phyloP scores from a whole-genome alignment of 2,113 vertebrate species.

The Numenius arquata region DNA sequence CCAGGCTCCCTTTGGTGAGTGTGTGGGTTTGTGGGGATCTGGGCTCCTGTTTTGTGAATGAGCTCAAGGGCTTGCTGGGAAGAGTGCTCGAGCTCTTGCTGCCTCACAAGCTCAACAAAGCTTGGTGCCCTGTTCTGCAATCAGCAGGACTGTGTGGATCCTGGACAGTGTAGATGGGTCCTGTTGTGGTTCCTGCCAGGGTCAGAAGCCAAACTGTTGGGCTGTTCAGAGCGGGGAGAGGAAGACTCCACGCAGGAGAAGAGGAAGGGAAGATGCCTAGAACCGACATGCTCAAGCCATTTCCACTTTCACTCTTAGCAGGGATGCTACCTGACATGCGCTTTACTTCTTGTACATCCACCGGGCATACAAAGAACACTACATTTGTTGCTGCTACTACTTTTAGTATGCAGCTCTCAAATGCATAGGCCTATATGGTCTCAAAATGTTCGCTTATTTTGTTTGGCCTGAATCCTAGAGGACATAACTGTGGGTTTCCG shows the following conservation, averaged over 20 bases:
- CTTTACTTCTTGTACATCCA: background rate
- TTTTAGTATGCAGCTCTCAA: conserved; percentile 8
- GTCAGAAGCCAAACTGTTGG: background rate
- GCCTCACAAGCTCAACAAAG: background rate
- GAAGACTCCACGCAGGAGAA: background rate
- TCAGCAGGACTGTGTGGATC: accelerated
- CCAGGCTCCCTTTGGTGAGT: conserved; percentile 18
- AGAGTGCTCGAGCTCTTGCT: background rate
- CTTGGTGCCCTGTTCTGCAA: accelerated
- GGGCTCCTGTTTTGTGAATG: background rate
- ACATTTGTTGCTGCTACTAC: background rate
- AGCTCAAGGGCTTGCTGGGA: background rate
- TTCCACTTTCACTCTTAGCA: background rate
- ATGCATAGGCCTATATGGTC: background rate
- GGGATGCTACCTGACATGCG: background rate
- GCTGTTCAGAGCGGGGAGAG: background rate
- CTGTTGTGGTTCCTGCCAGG: background rate
- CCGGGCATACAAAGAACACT: background rate
- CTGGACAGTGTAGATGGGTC: background rate
- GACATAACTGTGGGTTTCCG: conserved; percentile 58
- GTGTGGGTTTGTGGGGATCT: background rate
- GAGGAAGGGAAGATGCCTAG: background rate
- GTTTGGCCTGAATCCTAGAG: conserved; percentile 49
- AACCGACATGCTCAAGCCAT: background rate
- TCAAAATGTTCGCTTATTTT: conserved; percentile 18